Evolutionary conservation across 2,888 invertebrate species (phyloP), one percentile per base, ranked within the genome.

Genomic region (Xylophagus ater): DNA sequence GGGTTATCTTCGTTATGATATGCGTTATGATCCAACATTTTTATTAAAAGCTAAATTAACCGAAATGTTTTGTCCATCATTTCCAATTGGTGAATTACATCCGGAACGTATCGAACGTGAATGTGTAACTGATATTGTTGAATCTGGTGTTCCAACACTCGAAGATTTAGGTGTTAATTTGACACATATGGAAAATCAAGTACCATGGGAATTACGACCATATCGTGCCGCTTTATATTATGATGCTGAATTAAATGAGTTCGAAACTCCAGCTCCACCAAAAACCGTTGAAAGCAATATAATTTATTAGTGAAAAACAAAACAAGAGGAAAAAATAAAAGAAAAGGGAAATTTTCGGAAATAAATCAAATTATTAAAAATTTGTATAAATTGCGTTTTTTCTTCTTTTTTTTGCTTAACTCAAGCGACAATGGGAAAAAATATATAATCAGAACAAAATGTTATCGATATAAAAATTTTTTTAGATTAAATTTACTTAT

Each of bases 81-180:
- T 72, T 51, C 88, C 89, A 0, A 54, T 77, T 9, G 81, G 73
- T 9, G 68, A 71, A 49, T 58, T 89, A 33, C 78, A 79, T 51
- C 77, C 81, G 76, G 89, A 92, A 54, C 74, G 76, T 43, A 57
- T 93, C 32, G 92, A 93, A 67, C 60, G 87, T 75, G 92, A 93
- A 62, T 74, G 77, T 47, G 71, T 81, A 4, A 77, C 80, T 2
- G 94, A 94, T 57, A 62, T 61, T 6, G 69, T 82, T 1, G 51
- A 71, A 4, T 57, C 58, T 6, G 72, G 71, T 24, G 55, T 84
- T 17, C 88, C 85, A 3, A 86, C 84, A 0, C 64, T 94, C 37
- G 86, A 88, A 61, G 94, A 94, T 68, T 74, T 96, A 45, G 93
- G 90, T 12, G 77, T 96, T 3, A 67, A 65, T 23, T 70, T 86